Evolutionary conservation across 2,797 vertebrate species (phyloP), one percentile per base, ranked within the genome.

Genomic region (Sebastes trivittatus): DNA sequence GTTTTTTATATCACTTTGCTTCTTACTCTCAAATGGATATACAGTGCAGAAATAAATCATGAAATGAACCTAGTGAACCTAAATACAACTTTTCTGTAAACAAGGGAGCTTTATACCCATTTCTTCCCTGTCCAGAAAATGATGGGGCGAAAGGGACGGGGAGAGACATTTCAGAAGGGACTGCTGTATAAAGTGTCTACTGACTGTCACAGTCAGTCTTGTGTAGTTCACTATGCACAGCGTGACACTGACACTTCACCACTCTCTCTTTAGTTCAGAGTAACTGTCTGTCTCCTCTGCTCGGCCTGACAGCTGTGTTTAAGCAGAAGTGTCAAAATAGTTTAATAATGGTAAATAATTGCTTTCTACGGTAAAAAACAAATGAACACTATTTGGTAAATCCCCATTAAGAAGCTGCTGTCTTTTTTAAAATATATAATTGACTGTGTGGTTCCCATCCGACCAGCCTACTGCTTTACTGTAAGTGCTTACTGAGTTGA

Each of bases 211-310:
- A 72, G 59, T 54, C 36, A 72, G 30, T 27, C 23, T 49, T 72
- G 29, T 82, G 73, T 49, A 32, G 72, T 76, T 79, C 70, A 55
- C 52, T 29, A 10, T 72, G 73, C 56, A 59, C 82, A 74, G 14
- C 55, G 14, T 11, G 22, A 23, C 46, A n/a, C 30, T 25, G 64
- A 71, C 38, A 71, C 60, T 49, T 20, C 30, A n/a, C 36, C 23
- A 9, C 59, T 59, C 59, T 54, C 32, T 73, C 55, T 70, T 60
- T 49, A 42, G 60, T 64, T 80, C 29, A 69, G 58, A 64, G 32
- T 65, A 64, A 52, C 72, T 75, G 25, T 72, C 54, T 70, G 27
- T 67, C 56, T 66, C 23, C 52, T 59, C 54, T 16, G 3, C 22
- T 72, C 16, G 2, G 11, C 22, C 25, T 79, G 71, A 72, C 65